Base-by-base conservation (phyloP, 2,888 invertebrate genomes). In the Diarsia rubi region DNA sequence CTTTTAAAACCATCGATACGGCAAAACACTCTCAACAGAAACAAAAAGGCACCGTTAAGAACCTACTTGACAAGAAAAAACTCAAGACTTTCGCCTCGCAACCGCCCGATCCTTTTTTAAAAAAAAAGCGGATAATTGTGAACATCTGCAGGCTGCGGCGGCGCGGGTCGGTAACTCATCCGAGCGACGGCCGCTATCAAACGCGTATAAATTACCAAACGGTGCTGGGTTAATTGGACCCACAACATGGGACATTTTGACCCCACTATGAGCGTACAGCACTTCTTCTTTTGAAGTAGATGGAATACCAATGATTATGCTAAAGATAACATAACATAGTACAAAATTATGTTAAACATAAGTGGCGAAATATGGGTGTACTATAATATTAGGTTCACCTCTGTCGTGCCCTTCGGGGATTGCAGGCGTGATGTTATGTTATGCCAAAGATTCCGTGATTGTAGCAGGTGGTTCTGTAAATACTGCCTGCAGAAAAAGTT, bases 131-230 rank as follows among this genome's bases (percentile, higher is more conserved):
- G 88, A 90, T 93, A 93, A 94, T 94, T 92, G 90, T 88, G 93
- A 94, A 94, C 95, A 95, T 95, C 94, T 94, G 95, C 93, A 88
- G 87, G 86, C 80, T 84, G 85, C 86, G 88, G 87, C 83, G 84
- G 45, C 73, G 45, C 59, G 72, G 73, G 81, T 85, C 83, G 84
- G 89, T 90, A 90, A 90, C 89, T 90, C 91, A 91, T 90, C 88
- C 87, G 76, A 82, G 78, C 79, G 75, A 81, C 71, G 78, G 70
- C 78, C 72, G 82, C 85, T 88, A 88, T 88, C 88, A 85, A 90
- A 88, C 84, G 87, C 81, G 84, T 88, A 91, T 92, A 92, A 90
- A 92, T 91, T 90, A 91, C 86, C 75, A 76, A 78, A 88, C 85
- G 87, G 81, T 69, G 82, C 87, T 80, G 82, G 88, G 87, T 84